Evolutionary conservation across 2,113 vertebrate genomes (phyloP), one percentile per base, ranked within the genome.

Genomic region (Paratilapia polleni): DNA sequence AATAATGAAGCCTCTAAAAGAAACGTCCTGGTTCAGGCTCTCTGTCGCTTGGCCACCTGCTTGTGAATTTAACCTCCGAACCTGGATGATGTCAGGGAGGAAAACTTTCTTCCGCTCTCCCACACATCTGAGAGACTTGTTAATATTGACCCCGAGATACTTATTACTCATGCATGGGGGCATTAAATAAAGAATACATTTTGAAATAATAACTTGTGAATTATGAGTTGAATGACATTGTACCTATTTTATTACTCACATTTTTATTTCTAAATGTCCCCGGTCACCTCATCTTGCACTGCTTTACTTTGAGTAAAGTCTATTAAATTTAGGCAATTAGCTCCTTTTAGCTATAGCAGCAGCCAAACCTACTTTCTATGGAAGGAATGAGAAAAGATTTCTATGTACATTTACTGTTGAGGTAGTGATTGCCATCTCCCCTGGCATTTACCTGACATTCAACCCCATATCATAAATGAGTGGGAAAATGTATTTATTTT

Each of bases 31-130:
- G 57, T 82, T 77, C 83, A 58, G 41, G 43, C 85, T 87, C 58
- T 73, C 77, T 49, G n/a, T 80, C 4, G 1, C 58, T 64, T 14
- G 52, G 68, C 92, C 92, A 93, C 94, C 92, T 94, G 93, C 85
- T 90, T 83, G 90, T 87, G 88, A 88, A 87, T 89, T 87, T 93
- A 81, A 93, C 92, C 93, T 88, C 75, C 91, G 89, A 93, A 68
- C 93, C 49, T 52, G 7, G 26, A 61, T 81, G 85, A 89, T 82
- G 85, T 90, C 79, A 82, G 83, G 80, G 87, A 90, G 88, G 91
- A 90, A 91, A 87, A 80, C 41, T 60, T 80, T 85, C 83, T 85
- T 92, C 89, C 78, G 63, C 77, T 91, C 86, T 88, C 90, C 76
- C 82, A 88, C 90, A 85, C 88, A 81, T 88, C 81, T 83, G 74